A percentile compares a stretch with the other conserved stretches of the same genome.
phyloP scores from a whole-genome alignment of 1,140 invertebrate genomes.

The Plodia interpunctella region DNA sequence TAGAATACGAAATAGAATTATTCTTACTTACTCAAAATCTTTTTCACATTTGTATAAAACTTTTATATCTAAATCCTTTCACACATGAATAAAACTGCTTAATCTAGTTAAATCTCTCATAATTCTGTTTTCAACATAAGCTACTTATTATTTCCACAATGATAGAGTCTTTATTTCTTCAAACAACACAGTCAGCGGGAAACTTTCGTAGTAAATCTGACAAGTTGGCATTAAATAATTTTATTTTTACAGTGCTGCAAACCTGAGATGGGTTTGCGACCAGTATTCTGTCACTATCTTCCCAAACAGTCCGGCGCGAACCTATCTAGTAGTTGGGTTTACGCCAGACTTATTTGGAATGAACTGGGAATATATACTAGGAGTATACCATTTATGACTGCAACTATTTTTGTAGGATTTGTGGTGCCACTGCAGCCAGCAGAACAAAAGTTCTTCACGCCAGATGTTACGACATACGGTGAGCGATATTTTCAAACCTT shows the following conservation, averaged over 20 bases:
- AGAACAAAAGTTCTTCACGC: conserved; percentile 65
- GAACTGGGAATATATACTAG: too few relatives aligned
- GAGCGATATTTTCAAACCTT: conserved; percentile 16
- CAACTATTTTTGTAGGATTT: conserved; percentile 39
- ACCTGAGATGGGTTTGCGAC: too few relatives aligned
- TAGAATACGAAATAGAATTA: too few relatives aligned
- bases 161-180: not conserved
- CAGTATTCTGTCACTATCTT: too few relatives aligned
- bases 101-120: not conserved
- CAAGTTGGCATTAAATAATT: conserved; percentile 5
- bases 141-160: not conserved
- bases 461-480: conserved; percentile 69
- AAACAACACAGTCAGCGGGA: not conserved
- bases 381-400: too few relatives aligned
- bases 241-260: too few relatives aligned
- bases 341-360: too few relatives aligned
- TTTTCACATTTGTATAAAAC: too few relatives aligned
- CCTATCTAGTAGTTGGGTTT: too few relatives aligned
- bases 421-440: conserved; percentile 63
- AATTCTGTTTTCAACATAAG: not conserved
- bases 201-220: conserved; percentile 1
- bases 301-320: too few relatives aligned
- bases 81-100: not conserved
- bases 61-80: not conserved
- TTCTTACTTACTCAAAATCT: too few relatives aligned